Conservation (phyloP, 1,140 invertebrate genomes). For the Drosophila erecta region DNA sequence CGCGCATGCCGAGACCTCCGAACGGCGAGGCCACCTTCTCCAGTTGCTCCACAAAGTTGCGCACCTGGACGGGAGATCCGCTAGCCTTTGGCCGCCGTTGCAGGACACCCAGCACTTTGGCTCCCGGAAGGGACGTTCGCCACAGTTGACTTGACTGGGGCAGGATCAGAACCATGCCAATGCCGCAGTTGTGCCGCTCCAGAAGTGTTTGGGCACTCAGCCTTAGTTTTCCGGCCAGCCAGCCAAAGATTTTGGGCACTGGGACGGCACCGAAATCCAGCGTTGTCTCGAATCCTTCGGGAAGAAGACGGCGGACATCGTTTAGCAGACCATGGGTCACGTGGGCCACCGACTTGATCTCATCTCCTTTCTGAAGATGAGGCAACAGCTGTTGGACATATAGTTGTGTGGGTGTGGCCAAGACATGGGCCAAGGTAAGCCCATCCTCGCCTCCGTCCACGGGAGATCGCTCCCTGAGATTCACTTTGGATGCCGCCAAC, state of each 20-base stretch:
- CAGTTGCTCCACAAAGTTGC: constrained; percentile 68
- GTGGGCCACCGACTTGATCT: constrained; percentile 95
- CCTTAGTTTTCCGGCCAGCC: constrained; percentile 87
- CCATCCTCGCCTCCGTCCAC: constrained; percentile 30
- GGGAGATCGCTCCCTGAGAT: constrained; percentile 49
- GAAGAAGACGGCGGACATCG: constrained; percentile 94
- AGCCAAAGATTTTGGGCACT: constrained; percentile 89
- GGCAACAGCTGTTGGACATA: constrained; percentile 93
- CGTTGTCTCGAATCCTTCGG: constrained; percentile 87
- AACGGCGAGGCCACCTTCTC: constrained; percentile 44
- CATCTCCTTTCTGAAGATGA: constrained; percentile 88
- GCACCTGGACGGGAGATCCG: constrained; percentile 42
- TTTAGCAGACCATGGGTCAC: constrained; percentile 97
- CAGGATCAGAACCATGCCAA: constrained; percentile 93
- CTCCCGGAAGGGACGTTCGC: constrained; percentile 54
- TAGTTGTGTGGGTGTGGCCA: constrained; percentile 95
- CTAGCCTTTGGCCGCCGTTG: constrained; percentile 18
- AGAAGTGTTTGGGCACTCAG: constrained; percentile 92
- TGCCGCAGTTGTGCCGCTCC: constrained; percentile 96
- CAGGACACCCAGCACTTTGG: constrained; percentile 72
- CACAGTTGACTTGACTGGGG: constrained; percentile 57
- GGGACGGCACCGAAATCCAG: constrained; percentile 91
- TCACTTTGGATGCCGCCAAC: constrained; percentile 85
- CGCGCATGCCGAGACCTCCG: constrained; percentile 32
- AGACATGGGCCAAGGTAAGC: constrained; percentile 86